Percentiles rank a stretch among this genome's conserved stretches.
Conservation (phyloP, 2,797 vertebrate genomes). For the Falco cherrug region DNA sequence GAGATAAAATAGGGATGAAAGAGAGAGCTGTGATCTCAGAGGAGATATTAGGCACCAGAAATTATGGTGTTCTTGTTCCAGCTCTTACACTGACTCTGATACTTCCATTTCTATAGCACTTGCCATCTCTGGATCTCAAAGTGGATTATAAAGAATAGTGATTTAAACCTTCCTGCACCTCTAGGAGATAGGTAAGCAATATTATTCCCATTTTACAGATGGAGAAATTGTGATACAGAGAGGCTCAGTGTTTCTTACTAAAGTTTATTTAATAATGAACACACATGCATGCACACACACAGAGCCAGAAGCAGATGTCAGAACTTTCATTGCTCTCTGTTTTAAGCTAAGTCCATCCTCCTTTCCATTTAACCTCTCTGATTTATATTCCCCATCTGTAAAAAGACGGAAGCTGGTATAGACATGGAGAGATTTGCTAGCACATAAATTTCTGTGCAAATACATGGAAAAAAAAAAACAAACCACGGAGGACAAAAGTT, state of each 20-base stretch:
- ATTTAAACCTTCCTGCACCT: slow-evolving; percentile 72
- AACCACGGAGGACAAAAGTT: background rate
- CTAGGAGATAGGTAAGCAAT: slow-evolving; percentile 73
- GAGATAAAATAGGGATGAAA: background rate
- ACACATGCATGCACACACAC: background rate
- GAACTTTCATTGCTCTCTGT: slow-evolving; percentile 20
- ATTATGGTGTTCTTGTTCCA: slow-evolving; percentile 54
- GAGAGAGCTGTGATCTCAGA: slow-evolving; percentile 53
- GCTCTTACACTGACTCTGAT: slow-evolving; percentile 70
- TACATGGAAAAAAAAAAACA: background rate
- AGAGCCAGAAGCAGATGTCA: slow-evolving; percentile 13
- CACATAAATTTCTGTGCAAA: background rate
- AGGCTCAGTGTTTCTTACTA: slow-evolving; percentile 47
- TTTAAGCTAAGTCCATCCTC: slow-evolving; percentile 47
- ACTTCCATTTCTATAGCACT: slow-evolving; percentile 73
- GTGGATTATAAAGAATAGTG: slow-evolving; percentile 76
- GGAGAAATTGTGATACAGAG: slow-evolving; percentile 73
- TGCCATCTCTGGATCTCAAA: slow-evolving; percentile 76
- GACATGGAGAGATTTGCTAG: background rate
- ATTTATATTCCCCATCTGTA: slow-evolving; percentile 74
- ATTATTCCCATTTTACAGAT: slow-evolving; percentile 74
- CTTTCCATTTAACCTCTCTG: slow-evolving; percentile 75
- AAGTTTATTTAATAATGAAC: slow-evolving; percentile 1
- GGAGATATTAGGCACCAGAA: slow-evolving; percentile 59
- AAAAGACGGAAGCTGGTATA: slow-evolving; percentile 55